phyloP scores from a whole-genome alignment of 2,888 invertebrate species.

The Linhomoeus sp. region DNA sequence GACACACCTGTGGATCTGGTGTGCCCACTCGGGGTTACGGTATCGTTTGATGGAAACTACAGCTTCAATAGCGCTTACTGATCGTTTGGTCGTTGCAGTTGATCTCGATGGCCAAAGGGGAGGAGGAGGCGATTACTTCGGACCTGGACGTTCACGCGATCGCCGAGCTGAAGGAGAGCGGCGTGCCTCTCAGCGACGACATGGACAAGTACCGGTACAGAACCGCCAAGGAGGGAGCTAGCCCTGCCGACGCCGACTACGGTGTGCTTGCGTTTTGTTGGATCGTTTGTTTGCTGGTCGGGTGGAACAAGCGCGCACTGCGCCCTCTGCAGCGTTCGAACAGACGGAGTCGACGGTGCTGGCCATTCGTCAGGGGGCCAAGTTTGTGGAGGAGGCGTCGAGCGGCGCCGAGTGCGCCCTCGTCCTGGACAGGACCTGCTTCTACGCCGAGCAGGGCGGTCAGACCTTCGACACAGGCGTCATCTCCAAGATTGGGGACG shows the following conservation, averaged over 20 bases:
- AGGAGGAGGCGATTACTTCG: constrained; percentile 39
- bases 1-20: constrained; percentile 1
- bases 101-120: constrained; percentile 49
- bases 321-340: background rate
- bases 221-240: constrained; percentile 38
- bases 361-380: constrained; percentile 47
- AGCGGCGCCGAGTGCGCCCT: constrained; percentile 77
- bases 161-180: constrained; percentile 56
- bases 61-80: background rate
- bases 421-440: constrained; percentile 69
- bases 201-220: constrained; percentile 70
- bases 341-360: constrained; percentile 40
- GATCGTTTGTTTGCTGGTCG: background rate
- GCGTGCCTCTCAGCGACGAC: constrained; percentile 66
- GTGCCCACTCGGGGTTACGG: no score
- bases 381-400: constrained; percentile 60
- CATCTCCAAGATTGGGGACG: constrained; percentile 52
- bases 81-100: constrained; percentile 32
- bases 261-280: constrained; percentile 25
- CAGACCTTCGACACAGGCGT: constrained; percentile 92
- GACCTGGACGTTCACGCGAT: constrained; percentile 87
- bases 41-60: no score
- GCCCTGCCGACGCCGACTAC: constrained; percentile 46
- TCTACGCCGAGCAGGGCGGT: constrained; percentile 97
- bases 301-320: background rate